A percentile compares a stretch with the other conserved stretches of the same genome.
Evolutionary conservation across 2,888 invertebrate genomes (phyloP).

Genomic region (Theretra japonica): DNA sequence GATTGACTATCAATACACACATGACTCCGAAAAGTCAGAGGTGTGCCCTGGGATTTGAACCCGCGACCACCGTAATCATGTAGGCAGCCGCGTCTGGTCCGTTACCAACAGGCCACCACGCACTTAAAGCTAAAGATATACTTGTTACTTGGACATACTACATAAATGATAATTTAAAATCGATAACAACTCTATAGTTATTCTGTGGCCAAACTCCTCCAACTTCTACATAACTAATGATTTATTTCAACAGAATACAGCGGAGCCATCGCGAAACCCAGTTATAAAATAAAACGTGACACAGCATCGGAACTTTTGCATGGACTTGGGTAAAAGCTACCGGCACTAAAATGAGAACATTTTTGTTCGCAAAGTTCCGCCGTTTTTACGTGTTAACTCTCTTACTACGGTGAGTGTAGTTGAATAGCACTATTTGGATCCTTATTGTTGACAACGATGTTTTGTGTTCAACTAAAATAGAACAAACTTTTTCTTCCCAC

Average conservation of each 20-base stretch:
- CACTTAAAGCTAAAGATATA: no score
- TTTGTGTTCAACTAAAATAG: not conserved
- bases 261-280: not conserved
- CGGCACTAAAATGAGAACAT: slow-evolving; percentile 2
- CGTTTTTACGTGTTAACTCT: slow-evolving; percentile 1
- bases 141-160: no score
- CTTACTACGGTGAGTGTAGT: not conserved
- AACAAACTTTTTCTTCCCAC: not conserved
- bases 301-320: not conserved
- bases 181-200: not conserved
- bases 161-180: no score
- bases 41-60: no score
- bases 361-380: not conserved
- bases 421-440: not conserved
- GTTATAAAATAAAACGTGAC: not conserved
- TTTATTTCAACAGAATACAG: not conserved
- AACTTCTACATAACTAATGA: not conserved
- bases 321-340: not conserved
- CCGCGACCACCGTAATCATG: no score
- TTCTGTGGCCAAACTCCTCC: not conserved
- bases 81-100: no score
- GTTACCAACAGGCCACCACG: no score
- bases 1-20: no score
- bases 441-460: not conserved
- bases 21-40: no score